phyloP scores from a whole-genome alignment of 2,113 vertebrate species.

The Pachypanchax playfairii region DNA sequence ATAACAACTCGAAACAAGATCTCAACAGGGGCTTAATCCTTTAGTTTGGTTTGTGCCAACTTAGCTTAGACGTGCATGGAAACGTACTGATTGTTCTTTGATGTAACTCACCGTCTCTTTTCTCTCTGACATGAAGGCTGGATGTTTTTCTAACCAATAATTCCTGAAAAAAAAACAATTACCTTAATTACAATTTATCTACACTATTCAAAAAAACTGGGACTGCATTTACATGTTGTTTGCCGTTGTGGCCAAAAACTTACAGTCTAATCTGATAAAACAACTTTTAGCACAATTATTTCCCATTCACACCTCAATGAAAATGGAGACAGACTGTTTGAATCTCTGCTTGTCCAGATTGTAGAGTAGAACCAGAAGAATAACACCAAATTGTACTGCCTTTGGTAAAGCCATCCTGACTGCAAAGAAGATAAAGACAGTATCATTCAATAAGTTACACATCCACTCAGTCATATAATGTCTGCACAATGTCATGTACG shows the following conservation, averaged over 20 bases:
- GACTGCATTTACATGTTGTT: too few relatives aligned
- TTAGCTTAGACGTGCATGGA: too few relatives aligned
- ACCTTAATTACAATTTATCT: neutral
- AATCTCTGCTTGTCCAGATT: conserved; percentile 4
- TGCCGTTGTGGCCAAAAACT: neutral
- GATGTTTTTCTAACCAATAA: neutral
- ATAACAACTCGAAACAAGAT: too few relatives aligned
- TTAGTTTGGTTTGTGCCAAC: too few relatives aligned
- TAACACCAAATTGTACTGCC: neutral
- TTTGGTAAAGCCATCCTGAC: conserved; percentile 35
- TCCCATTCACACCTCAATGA: conserved; percentile 26
- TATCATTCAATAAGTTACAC: too few relatives aligned
- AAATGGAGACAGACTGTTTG: neutral
- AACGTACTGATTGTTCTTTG: neutral
- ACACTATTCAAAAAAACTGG: neutral
- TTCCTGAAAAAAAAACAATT: conserved; percentile 6
- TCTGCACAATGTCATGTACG: too few relatives aligned
- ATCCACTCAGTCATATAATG: too few relatives aligned
- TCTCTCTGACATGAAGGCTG: conserved; percentile 12
- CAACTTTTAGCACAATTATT: neutral
- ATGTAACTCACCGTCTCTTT: conserved; percentile 40
- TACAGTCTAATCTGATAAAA: neutral
- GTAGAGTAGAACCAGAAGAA: conserved; percentile 33
- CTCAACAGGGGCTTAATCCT: too few relatives aligned
- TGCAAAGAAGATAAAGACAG: conserved; percentile 9